Base-by-base conservation (phyloP, 2,888 invertebrate species). In the Drosophila cracens region DNA sequence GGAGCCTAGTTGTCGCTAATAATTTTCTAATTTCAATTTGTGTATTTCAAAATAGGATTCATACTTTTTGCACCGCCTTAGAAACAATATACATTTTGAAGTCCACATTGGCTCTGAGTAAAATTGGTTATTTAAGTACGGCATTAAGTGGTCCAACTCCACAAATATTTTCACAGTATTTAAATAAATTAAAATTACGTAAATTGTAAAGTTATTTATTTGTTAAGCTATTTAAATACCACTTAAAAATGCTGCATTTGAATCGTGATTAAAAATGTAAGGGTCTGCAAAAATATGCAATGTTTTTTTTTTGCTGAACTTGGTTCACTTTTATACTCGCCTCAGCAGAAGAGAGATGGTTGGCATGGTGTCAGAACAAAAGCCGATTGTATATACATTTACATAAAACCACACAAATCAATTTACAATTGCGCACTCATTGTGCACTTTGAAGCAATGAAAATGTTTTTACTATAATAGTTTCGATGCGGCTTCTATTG, bases 391-490 rank as follows among this genome's bases (percentile, higher is more conserved):
- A 49, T 10, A 49, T 25, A 31, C 21, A 43, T 59, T 60, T 60
- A 36, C 36, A 64, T 68, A 54, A 72, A 86, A 86, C 90, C 90
- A 67, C 89, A 86, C 83, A 88, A 85, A 90, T 85, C 83, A 90
- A 90, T 88, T 86, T 77, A 70, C 83, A 76, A 87, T 76, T 74
- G 70, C 59, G 70, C 49, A n/a, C 61, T 72, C 70, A 84, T 70
- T 88, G 88, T 79, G 60, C 58, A 70, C 49, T 68, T 70, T 67
- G 57, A 70, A 82, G 74, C 70, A 67, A 67, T 70, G 66, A 51
- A 86, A 80, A 72, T 68, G 74, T 81, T 88, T 88, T 85, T 80
- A 58, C 66, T 72, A 68, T 70, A 89, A 76, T 72, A 79, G 73
- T 87, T 88, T 87, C 82, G 66, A 73, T 85, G 86, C 48, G 72